phyloP scores from a whole-genome alignment of 2,113 vertebrate species.

The Abramis brama region DNA sequence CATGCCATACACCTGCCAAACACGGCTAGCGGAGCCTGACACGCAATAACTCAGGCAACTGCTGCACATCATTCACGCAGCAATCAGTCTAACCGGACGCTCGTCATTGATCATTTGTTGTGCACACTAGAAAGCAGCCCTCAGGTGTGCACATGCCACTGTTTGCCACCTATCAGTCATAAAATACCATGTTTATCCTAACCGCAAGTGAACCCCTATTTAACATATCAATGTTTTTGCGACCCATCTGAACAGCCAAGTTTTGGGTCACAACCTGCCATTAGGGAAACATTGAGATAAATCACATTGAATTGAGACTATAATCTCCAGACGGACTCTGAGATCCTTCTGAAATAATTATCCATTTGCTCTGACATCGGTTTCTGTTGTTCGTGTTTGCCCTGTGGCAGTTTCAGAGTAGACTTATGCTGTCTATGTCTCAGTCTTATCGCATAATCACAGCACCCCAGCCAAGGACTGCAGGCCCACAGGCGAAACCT shows the following conservation, averaged over 20 bases:
- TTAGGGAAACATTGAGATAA: background rate
- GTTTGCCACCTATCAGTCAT: constrained; percentile 25
- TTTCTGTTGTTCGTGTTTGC: constrained; percentile 12
- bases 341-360: constrained; percentile 25
- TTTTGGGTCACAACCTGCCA: background rate
- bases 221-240: background rate
- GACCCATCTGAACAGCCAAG: background rate
- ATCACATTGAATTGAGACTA: background rate
- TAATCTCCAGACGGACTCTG: constrained; percentile 1
- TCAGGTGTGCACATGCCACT: constrained; percentile 4
- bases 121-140: constrained; percentile 19
- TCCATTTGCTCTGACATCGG: background rate
- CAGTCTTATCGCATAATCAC: constrained; percentile 45
- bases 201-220: background rate
- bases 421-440: constrained; percentile 14
- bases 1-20: constrained; percentile 48
- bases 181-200: background rate
- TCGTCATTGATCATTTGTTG: constrained; percentile 37
- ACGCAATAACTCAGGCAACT: constrained; percentile 46
- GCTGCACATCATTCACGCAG: constrained; percentile 37
- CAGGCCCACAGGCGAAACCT: constrained; percentile 45
- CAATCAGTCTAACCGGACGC: constrained; percentile 42
- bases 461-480: constrained; percentile 13
- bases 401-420: constrained; percentile 19
- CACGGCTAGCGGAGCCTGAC: constrained; percentile 48